Percentiles rank a stretch among this genome's conserved stretches.
These are phyloP conservation scores for Polydrusus pterygomalis DNA, from an alignment of 2,888 invertebrate genomes.

Conservation along the genomic window DNA sequence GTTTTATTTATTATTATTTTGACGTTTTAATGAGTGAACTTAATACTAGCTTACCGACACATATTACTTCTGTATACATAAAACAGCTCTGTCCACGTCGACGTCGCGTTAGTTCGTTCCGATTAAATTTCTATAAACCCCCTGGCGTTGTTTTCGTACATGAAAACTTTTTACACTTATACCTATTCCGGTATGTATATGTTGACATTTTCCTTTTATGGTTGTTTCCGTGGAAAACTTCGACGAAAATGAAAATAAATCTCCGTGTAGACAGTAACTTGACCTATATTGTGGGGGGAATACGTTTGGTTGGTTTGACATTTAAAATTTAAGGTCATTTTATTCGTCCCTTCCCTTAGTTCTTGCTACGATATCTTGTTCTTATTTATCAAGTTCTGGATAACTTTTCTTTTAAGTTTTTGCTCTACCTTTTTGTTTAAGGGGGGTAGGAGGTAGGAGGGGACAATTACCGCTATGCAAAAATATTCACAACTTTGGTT, in stretches of 20 bases:
- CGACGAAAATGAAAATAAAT: conserved; percentile 9
- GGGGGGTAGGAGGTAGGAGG: no score
- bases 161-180: conserved; percentile 15
- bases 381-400: no score
- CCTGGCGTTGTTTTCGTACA: not conserved
- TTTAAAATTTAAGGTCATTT: not conserved
- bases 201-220: conserved; percentile 21
- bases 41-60: no score
- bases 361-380: not conserved
- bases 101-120: not conserved
- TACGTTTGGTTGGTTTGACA: not conserved
- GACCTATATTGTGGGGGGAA: conserved; percentile 9
- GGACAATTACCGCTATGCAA: no score
- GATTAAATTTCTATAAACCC: conserved; percentile 7
- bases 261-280: not conserved
- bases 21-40: no score
- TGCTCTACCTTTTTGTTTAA: no score
- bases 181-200: not conserved
- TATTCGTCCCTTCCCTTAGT: not conserved
- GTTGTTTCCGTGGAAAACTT: conserved; percentile 22
- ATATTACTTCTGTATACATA: no score
- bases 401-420: no score
- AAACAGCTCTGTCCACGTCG: no score
- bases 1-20: no score
- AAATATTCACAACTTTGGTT: no score